These are phyloP conservation scores for Tachysurus vachellii DNA, from an alignment of 2,113 vertebrate species.

Conservation along the genomic window DNA sequence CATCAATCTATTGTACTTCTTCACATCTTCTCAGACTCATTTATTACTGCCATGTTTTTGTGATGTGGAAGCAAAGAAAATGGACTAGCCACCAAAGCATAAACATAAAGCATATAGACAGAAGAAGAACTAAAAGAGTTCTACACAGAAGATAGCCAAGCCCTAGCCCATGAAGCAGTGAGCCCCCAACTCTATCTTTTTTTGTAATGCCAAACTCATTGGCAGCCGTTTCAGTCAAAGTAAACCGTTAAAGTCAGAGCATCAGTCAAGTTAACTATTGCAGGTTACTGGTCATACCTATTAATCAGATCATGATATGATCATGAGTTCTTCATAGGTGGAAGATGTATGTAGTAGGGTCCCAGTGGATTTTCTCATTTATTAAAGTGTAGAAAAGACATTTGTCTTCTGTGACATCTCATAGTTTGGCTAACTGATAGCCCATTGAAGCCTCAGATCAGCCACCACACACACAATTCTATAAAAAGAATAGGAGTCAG, in stretches of 20 bases:
- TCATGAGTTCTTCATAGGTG: background rate
- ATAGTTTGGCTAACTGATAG: background rate
- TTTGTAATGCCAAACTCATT: background rate
- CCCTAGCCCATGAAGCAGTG: background rate
- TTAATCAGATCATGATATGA: background rate
- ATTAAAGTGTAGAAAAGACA: background rate
- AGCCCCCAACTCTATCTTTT: background rate
- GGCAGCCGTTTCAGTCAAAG: background rate
- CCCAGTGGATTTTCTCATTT: background rate
- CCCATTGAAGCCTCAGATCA: constrained; percentile 5
- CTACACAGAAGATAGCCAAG: background rate
- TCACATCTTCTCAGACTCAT: background rate
- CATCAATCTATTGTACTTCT: background rate
- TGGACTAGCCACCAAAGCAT: background rate
- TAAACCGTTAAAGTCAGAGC: background rate
- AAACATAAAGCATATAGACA: background rate
- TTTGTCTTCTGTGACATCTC: background rate
- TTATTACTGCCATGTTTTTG: background rate
- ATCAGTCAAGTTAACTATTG: background rate
- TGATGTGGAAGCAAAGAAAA: background rate
- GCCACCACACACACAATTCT: background rate
- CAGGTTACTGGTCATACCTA: background rate
- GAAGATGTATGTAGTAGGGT: background rate
- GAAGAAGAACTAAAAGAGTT: background rate
- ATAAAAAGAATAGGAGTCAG: background rate